Evolutionary conservation across 1,140 invertebrate genomes (phyloP).

Genomic region (Ips typographus): DNA sequence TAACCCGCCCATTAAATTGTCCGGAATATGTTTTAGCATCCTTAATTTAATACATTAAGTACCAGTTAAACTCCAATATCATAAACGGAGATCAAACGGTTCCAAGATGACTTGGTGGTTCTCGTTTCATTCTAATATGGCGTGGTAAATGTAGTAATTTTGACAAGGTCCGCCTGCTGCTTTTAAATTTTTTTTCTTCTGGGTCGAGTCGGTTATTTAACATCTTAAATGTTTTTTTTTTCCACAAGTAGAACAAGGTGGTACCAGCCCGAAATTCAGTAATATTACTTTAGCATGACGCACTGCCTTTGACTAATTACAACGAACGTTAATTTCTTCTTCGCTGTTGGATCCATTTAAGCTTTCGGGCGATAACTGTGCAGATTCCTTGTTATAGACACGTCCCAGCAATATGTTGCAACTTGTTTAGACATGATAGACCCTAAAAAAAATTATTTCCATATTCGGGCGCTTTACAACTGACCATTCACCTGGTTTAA

Average conservation of each 20-base stretch:
- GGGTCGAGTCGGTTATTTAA: background rate
- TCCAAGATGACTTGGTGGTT: background rate
- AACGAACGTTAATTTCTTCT: too few relatives aligned
- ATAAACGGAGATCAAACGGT: background rate
- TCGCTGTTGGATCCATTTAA: too few relatives aligned
- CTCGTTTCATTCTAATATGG: background rate
- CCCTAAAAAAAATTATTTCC: constrained; percentile 3
- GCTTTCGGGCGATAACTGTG: too few relatives aligned
- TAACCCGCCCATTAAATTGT: too few relatives aligned
- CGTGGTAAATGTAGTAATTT: background rate
- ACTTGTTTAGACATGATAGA: background rate
- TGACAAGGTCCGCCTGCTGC: constrained; percentile 3
- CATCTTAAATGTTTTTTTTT: background rate
- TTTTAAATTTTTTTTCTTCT: background rate
- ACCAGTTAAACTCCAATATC: background rate
- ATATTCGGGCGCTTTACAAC: background rate
- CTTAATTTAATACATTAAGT: background rate
- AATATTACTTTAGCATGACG: too few relatives aligned
- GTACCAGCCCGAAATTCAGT: too few relatives aligned
- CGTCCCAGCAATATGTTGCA: too few relatives aligned
- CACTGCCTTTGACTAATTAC: too few relatives aligned
- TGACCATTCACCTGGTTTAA: constrained; percentile 13
- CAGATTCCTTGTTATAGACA: too few relatives aligned
- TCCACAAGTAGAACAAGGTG: too few relatives aligned
- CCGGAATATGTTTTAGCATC: too few relatives aligned